Conservation (phyloP, 92 coral and sea anemone genomes). For the Porites lobata region DNA sequence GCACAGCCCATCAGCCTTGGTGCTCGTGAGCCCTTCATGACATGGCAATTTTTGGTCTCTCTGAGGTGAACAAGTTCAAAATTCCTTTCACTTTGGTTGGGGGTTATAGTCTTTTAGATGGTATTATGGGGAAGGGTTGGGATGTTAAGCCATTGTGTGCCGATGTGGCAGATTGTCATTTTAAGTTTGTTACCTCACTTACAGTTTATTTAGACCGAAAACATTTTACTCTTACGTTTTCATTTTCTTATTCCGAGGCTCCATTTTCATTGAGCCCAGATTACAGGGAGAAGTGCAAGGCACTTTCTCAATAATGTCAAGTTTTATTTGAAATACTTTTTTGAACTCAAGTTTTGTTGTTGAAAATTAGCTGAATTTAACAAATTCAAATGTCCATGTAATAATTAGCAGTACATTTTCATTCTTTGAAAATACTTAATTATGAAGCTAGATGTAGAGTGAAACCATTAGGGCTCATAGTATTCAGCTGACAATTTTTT, state of each 20-base stretch:
- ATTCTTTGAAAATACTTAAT: too few relatives aligned
- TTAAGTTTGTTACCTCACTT: constrained; percentile 54
- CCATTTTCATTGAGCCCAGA: constrained; percentile 41
- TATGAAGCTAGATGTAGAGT: too few relatives aligned
- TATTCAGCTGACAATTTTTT: too few relatives aligned
- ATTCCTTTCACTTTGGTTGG: constrained; percentile 33
- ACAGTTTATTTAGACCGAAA: constrained; percentile 49
- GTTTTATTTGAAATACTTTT: too few relatives aligned
- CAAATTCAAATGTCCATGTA: too few relatives aligned
- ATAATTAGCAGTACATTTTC: too few relatives aligned
- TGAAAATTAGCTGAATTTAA: too few relatives aligned
- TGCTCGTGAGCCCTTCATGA: constrained; percentile 33
- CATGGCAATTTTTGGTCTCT: constrained; percentile 24
- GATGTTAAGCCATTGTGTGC: constrained; percentile 49
- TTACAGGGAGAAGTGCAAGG: constrained; percentile 37
- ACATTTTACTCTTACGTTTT: constrained; percentile 45
- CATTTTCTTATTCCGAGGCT: constrained; percentile 40
- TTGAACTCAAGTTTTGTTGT: too few relatives aligned
- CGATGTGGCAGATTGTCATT: constrained; percentile 37
- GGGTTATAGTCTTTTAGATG: constrained; percentile 40
- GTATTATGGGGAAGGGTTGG: constrained; percentile 55
- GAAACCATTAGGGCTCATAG: too few relatives aligned
- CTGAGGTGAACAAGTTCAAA: constrained; percentile 32
- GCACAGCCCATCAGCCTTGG: constrained; percentile 54
- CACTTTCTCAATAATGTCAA: neutral